phyloP scores from a whole-genome alignment of 2,113 vertebrate species.

The Archilochus colubris region DNA sequence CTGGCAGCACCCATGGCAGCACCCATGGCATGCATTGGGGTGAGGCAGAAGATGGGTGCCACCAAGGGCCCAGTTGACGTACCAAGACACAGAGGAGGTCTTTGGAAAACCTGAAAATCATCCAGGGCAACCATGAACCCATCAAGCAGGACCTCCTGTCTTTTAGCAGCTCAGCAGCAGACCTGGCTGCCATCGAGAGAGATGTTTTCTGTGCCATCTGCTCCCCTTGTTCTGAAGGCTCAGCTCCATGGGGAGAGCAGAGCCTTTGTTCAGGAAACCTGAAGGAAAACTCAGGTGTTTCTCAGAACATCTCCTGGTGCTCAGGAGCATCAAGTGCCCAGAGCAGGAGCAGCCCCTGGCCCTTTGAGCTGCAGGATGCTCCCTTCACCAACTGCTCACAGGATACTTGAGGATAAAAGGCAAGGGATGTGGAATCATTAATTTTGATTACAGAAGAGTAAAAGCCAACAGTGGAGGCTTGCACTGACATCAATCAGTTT shows the following conservation, averaged over 20 bases:
- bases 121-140: background rate
- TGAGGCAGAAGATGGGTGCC: background rate
- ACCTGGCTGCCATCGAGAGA: background rate
- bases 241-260: background rate
- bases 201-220: background rate
- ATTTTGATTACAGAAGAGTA: background rate
- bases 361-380: fast-evolving
- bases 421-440: background rate
- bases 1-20: fast-evolving
- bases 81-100: background rate
- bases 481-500: background rate
- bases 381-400: fast-evolving
- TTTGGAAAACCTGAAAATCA: background rate
- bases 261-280: background rate
- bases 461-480: background rate
- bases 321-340: fast-evolving
- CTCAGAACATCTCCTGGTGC: background rate
- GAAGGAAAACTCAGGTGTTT: background rate
- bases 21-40: background rate
- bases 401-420: background rate
- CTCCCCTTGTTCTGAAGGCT: background rate
- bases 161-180: background rate
- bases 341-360: background rate
- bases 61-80: background rate
- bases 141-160: background rate